Evolutionary conservation across 2,888 invertebrate genomes (phyloP), one percentile per base, ranked within the genome.

Genomic region (Ophion slaviceki): DNA sequence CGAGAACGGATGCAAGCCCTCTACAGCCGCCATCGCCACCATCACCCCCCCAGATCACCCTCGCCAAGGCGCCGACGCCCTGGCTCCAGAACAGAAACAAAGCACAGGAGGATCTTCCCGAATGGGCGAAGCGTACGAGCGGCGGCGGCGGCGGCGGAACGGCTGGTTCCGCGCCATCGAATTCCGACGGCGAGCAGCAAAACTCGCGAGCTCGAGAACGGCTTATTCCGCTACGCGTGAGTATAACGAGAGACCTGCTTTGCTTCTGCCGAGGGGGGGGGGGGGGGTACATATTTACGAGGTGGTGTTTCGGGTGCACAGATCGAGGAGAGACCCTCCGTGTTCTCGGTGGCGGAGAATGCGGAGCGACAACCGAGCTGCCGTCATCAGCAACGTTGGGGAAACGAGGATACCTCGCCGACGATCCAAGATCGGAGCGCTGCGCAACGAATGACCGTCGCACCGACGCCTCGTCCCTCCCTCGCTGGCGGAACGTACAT

Each of bases 51-150:
- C 94, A 91, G 80, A 94, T 95, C 79, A 94, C 95, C 24, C 90
- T 96, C 68, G 94, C 95, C 80, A 95, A 96, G 90, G 95, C 96
- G 0, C 96, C 96, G 0, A 95, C 95, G 64, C 96, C 96, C 0
- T 96, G 96, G 96, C 91, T 94, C 71, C 94, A 95, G 85, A 93
- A 93, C 66, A 92, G 91, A 78, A 90, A 87, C n/a, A 93, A 92
- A 67, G 93, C 90, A 0, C 94, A 93, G 85, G 94, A 95, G 74
- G 95, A 95, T 64, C 88, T 95, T 10, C 95, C 95, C 1, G 93
- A 95, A 66, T 95, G 96, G 95, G 95, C 94, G 17, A 94, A 92
- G 88, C 91, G 93, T 6, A 66, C 93, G 2, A 87, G 57, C 79
- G 74, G 84, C 85, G 92, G 90, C 67, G 92, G 90, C 67, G 74